phyloP scores from a whole-genome alignment of 2,888 invertebrate genomes.

The Bibio marci region DNA sequence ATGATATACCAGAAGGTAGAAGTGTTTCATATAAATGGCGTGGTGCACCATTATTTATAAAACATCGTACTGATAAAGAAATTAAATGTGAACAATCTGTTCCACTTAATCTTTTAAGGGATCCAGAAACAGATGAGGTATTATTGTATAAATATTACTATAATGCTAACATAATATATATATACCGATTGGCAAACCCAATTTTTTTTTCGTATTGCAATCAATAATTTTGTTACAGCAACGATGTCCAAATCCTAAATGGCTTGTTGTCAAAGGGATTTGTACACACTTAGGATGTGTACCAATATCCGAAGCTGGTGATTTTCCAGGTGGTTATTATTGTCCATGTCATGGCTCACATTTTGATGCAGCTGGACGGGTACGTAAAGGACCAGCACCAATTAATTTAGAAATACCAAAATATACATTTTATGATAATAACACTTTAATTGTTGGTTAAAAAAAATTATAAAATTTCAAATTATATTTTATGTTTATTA shows the following conservation, averaged over 20 bases:
- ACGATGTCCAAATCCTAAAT: constrained; percentile 68
- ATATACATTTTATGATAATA: constrained; percentile 56
- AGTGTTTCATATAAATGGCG: constrained; percentile 96
- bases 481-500: no score
- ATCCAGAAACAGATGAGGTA: constrained; percentile 72
- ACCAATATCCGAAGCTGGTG: constrained; percentile 85
- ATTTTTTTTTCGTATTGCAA: no score
- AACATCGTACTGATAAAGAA: constrained; percentile 62
- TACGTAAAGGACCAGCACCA: constrained; percentile 97
- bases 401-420: constrained; percentile 85
- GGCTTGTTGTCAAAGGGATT: constrained; percentile 92
- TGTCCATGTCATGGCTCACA: constrained; percentile 99
- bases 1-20: constrained; percentile 86
- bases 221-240: no score
- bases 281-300: constrained; percentile 97
- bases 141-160: no score
- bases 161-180: no score
- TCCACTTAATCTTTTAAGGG: constrained; percentile 56
- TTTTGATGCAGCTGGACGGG: constrained; percentile 94
- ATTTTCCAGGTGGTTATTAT: constrained; percentile 95
- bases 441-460: constrained; percentile 60
- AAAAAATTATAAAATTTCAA: no score
- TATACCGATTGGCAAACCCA: no score
- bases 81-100: constrained; percentile 63
- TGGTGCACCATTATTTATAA: constrained; percentile 71